phyloP scores from a whole-genome alignment of 2,888 invertebrate genomes.

The Aleiodes testaceus region DNA sequence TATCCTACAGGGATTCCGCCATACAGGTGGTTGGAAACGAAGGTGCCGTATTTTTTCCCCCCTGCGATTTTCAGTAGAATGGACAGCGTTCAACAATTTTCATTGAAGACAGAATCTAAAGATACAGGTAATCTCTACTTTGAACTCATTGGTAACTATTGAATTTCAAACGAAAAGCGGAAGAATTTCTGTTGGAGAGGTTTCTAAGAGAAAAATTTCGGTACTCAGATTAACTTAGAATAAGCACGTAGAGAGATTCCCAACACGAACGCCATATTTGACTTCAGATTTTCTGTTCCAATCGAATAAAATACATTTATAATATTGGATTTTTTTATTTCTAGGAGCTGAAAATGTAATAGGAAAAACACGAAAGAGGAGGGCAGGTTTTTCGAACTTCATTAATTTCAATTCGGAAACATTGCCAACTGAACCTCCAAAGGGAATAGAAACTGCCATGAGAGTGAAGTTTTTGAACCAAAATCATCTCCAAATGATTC shows the following conservation, averaged over 20 bases:
- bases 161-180: too few relatives aligned
- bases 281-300: too few relatives aligned
- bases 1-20: slow-evolving; percentile 77
- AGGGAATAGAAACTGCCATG: slow-evolving; percentile 76
- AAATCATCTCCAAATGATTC: slow-evolving; percentile 67
- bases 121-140: slow-evolving; percentile 51
- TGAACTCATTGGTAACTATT: too few relatives aligned
- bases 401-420: slow-evolving; percentile 79
- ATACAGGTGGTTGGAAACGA: slow-evolving; percentile 76
- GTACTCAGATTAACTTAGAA: too few relatives aligned
- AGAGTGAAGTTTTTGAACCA: slow-evolving; percentile 71
- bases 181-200: too few relatives aligned
- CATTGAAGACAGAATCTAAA: slow-evolving; percentile 63
- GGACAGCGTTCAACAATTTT: slow-evolving; percentile 75
- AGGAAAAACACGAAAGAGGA: slow-evolving; percentile 75
- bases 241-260: too few relatives aligned
- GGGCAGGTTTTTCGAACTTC: slow-evolving; percentile 77
- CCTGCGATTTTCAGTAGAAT: slow-evolving; percentile 86
- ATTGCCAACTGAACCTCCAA: slow-evolving; percentile 79
- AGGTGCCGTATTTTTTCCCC: slow-evolving; percentile 80
- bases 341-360: slow-evolving; percentile 68
- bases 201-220: too few relatives aligned
- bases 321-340: too few relatives aligned
- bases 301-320: too few relatives aligned
- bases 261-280: too few relatives aligned